A percentile compares a stretch with the other conserved stretches of the same genome.
These are phyloP conservation scores for Antheraea assamensis DNA, from an alignment of 2,888 invertebrate genomes.

Conservation along the genomic window DNA sequence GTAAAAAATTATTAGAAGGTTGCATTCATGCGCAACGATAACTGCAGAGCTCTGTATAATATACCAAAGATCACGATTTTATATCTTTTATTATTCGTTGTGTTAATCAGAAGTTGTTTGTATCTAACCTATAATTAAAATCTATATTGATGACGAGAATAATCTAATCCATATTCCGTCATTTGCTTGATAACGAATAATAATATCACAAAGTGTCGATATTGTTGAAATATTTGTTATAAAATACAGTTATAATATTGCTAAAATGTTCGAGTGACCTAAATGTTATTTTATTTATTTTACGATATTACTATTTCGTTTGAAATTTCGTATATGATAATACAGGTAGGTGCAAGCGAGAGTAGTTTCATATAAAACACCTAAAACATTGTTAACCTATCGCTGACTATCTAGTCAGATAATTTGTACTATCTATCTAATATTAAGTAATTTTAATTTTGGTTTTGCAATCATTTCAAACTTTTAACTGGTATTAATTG, in stretches of 20 bases:
- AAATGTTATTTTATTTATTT: neutral
- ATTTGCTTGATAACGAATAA: conserved; percentile 14
- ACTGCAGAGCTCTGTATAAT: neutral
- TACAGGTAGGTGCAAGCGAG: neutral
- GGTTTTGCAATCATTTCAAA: neutral
- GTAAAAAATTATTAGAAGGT: neutral
- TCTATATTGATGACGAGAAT: conserved; percentile 28
- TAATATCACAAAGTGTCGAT: neutral
- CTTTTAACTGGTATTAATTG: neutral
- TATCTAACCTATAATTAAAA: conserved; percentile 21
- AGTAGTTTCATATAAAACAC: neutral
- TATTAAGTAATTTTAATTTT: neutral
- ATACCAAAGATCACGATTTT: neutral
- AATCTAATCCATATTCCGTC: conserved; percentile 34
- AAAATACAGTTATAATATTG: neutral
- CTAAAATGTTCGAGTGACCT: neutral
- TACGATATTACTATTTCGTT: neutral
- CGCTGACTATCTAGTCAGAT: neutral
- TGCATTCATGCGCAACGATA: neutral
- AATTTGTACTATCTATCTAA: neutral
- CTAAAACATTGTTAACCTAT: neutral
- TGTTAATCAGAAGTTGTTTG: neutral
- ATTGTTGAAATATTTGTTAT: neutral
- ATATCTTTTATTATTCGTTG: neutral
- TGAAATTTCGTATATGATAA: too few relatives aligned